Evolutionary conservation across 2,888 invertebrate genomes (phyloP).

Genomic region (Nemurella pictetii): DNA sequence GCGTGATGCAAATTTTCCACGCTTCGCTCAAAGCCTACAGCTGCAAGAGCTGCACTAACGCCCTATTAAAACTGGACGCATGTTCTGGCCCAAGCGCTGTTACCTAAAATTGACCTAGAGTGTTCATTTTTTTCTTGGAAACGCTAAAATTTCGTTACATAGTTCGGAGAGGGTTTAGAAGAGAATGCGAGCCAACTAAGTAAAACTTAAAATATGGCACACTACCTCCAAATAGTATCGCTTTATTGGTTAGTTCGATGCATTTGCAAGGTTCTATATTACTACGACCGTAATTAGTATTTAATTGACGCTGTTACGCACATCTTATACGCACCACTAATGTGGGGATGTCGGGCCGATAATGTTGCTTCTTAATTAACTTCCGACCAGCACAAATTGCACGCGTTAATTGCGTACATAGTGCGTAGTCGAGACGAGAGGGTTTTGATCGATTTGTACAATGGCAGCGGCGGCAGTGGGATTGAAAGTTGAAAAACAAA

Average conservation of each 20-base stretch:
- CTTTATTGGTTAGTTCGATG: not conserved
- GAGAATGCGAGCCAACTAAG: too few species aligned
- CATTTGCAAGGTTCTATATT: not conserved
- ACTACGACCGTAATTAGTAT: constrained; percentile 2
- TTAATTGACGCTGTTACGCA: constrained; percentile 15
- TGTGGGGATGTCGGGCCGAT: constrained; percentile 13
- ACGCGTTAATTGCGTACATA: constrained; percentile 12
- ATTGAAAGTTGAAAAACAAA: not conserved
- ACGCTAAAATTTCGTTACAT: too few species aligned
- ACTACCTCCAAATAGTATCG: too few species aligned
- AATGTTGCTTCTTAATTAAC: constrained; percentile 16
- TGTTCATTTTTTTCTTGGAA: too few species aligned
- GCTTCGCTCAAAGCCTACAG: not conserved
- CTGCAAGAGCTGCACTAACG: too few species aligned
- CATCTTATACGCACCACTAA: not conserved
- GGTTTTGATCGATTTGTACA: not conserved
- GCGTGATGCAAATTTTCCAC: too few species aligned
- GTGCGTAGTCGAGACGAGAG: not conserved
- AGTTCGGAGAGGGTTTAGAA: too few species aligned
- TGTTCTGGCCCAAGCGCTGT: too few species aligned
- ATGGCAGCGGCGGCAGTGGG: not conserved
- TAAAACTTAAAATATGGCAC: too few species aligned
- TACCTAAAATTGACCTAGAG: too few species aligned
- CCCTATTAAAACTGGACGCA: too few species aligned
- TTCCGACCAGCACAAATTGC: constrained; percentile 1